Evolutionary conservation across 2,888 invertebrate genomes (phyloP).

Genomic region (Rhodophaea formosa): DNA sequence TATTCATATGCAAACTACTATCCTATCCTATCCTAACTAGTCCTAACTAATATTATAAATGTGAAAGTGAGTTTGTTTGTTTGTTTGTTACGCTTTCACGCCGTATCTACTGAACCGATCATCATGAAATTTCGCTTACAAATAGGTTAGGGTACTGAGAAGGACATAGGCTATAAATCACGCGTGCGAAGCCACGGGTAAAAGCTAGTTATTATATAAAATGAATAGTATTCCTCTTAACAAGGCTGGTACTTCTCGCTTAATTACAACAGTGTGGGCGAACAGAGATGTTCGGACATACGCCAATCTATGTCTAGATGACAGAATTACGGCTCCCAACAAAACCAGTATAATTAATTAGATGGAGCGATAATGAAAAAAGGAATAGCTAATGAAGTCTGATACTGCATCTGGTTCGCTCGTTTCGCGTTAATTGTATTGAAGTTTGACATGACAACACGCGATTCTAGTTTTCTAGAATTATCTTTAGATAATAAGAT

Average conservation of each 20-base stretch:
- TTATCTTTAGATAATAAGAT: no score
- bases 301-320: constrained; percentile 59
- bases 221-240: constrained; percentile 7
- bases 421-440: constrained; percentile 58
- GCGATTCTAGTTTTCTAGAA: background rate
- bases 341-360: constrained; percentile 78
- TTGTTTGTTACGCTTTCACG: no score
- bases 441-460: constrained; percentile 52
- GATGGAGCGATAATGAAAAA: constrained; percentile 64
- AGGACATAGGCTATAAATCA: no score
- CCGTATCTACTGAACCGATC: no score
- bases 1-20: no score
- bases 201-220: no score
- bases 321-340: constrained; percentile 67
- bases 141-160: no score
- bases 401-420: constrained; percentile 41
- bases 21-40: no score
- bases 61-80: no score
- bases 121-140: no score
- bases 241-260: constrained; percentile 39
- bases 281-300: constrained; percentile 43
- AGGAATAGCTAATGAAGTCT: constrained; percentile 57
- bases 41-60: no score
- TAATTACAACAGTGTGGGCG: constrained; percentile 73
- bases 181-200: no score